Conservation (phyloP, 2,797 vertebrate species). For the Anas georgica region DNA sequence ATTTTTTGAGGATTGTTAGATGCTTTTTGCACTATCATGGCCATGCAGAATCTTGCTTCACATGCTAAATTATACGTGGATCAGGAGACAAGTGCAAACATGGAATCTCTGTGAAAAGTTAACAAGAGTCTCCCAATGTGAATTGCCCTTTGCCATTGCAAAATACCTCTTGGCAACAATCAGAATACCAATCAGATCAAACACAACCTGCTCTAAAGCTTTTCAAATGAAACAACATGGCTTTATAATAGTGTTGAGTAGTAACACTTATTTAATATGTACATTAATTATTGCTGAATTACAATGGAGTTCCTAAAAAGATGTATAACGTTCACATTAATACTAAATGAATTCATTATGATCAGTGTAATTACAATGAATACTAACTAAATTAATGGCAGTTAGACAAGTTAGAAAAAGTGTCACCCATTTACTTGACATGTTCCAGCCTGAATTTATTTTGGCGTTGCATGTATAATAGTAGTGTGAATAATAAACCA, state of each 20-base stretch:
- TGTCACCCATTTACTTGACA: conserved; percentile 18
- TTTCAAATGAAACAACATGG: conserved; percentile 38
- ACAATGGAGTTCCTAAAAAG: conserved; percentile 37
- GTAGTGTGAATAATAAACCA: neutral
- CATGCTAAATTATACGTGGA: neutral
- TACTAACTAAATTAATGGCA: conserved; percentile 43
- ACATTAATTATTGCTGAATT: conserved; percentile 61
- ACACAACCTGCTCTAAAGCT: neutral
- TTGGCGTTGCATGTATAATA: conserved; percentile 25
- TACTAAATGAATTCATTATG: conserved; percentile 50
- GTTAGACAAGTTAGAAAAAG: conserved; percentile 40
- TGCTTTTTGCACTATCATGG: neutral
- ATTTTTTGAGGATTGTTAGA: neutral
- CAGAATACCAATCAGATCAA: conserved; percentile 20
- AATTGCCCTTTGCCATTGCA: conserved; percentile 6
- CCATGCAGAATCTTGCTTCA: neutral
- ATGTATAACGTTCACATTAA: conserved; percentile 12
- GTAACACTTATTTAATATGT: conserved; percentile 49
- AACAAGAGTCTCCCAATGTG: neutral
- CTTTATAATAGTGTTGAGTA: conserved; percentile 5
- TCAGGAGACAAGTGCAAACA: neutral
- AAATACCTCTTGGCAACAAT: neutral
- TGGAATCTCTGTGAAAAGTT: conserved; percentile 15
- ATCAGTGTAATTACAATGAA: conserved; percentile 46
- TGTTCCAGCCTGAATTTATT: conserved; percentile 19